A percentile compares a stretch with the other conserved stretches of the same genome.
These are phyloP conservation scores for Leptonema lineaticorne DNA, from an alignment of 1,140 invertebrate species.

Conservation along the genomic window DNA sequence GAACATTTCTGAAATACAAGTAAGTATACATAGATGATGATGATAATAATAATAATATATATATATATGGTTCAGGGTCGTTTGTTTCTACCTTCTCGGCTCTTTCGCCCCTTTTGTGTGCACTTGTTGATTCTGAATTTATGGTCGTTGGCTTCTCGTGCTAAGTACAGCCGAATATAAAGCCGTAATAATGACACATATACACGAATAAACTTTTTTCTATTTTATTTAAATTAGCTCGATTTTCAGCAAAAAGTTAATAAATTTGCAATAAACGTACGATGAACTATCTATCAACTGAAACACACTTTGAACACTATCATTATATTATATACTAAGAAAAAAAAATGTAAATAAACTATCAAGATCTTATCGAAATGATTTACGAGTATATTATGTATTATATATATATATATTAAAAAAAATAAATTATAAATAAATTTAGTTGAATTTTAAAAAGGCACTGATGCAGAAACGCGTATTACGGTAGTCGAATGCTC, in stretches of 20 bases:
- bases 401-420: too few relatives aligned
- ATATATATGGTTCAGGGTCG: conserved; percentile 14
- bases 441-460: too few relatives aligned
- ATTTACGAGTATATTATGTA: too few relatives aligned
- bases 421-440: too few relatives aligned
- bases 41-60: too few relatives aligned
- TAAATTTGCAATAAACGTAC: too few relatives aligned
- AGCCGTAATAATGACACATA: conserved; percentile 13
- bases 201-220: background rate
- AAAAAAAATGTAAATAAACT: too few relatives aligned
- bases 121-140: conserved; percentile 33
- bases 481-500: background rate
- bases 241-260: too few relatives aligned
- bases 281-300: too few relatives aligned
- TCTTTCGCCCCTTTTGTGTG: conserved; percentile 23
- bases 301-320: too few relatives aligned
- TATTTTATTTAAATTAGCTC: background rate
- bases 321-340: too few relatives aligned
- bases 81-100: conserved; percentile 16
- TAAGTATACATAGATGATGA: background rate
- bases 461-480: background rate
- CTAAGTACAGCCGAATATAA: conserved; percentile 19
- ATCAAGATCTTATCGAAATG: too few relatives aligned
- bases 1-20: background rate
- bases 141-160: conserved; percentile 24